These are phyloP conservation scores for Myotis lucifugus DNA, from an alignment of 2,113 vertebrate genomes.

Conservation along the genomic window DNA sequence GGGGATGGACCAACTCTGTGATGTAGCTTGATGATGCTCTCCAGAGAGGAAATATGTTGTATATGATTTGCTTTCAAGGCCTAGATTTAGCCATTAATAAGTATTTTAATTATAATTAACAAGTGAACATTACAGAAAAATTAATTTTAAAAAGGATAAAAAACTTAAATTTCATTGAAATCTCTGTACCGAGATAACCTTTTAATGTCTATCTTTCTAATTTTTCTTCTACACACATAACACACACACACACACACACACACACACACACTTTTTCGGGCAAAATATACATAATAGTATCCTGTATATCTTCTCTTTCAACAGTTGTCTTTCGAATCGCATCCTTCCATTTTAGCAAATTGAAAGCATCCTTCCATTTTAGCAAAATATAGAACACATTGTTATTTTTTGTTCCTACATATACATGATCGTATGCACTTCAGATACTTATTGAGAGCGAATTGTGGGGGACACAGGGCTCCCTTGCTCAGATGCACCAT, in stretches of 20 bases:
- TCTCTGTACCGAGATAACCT: neutral
- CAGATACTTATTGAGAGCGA: neutral
- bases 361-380: neutral
- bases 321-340: neutral
- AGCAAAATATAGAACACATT: neutral
- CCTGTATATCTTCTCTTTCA: neutral
- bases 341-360: neutral
- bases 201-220: neutral
- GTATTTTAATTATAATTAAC: neutral
- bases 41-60: neutral
- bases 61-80: neutral
- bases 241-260: too few species aligned
- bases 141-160: neutral
- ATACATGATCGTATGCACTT: neutral
- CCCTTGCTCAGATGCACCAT: neutral
- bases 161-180: neutral
- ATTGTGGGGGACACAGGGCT: neutral
- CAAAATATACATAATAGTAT: neutral
- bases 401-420: neutral
- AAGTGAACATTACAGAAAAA: neutral
- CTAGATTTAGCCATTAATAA: neutral
- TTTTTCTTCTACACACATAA: neutral
- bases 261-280: neutral
- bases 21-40: neutral
- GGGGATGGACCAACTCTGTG: neutral